phyloP scores from a whole-genome alignment of 53 echinoderm and acorn worm species.

The Antedon mediterranea region DNA sequence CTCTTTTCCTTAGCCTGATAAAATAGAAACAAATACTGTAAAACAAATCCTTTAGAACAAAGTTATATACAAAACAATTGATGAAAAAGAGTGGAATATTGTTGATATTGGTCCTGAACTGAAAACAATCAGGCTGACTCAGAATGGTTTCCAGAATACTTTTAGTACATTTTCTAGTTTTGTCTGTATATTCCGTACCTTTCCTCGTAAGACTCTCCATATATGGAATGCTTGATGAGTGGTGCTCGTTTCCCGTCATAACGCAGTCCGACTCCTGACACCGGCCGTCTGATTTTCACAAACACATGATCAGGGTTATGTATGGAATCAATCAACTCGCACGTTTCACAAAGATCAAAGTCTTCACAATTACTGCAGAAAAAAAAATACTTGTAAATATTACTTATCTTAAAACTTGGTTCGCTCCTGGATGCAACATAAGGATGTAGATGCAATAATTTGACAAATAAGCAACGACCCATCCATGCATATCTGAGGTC shows the following conservation, averaged over 20 bases:
- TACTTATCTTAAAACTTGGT: too few relatives aligned
- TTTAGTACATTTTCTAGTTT: too few relatives aligned
- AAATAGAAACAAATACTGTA: background rate
- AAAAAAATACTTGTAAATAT: background rate
- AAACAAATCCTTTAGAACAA: too few relatives aligned
- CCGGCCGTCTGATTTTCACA: constrained; percentile 69
- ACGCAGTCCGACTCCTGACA: constrained; percentile 32
- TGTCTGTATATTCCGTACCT: too few relatives aligned
- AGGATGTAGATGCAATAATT: background rate
- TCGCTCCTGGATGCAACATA: too few relatives aligned
- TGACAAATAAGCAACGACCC: background rate
- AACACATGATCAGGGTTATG: constrained; percentile 79
- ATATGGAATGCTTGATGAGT: constrained; percentile 49
- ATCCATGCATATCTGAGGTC: background rate
- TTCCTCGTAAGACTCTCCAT: constrained; percentile 2
- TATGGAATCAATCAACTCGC: constrained; percentile 33
- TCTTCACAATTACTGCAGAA: constrained; percentile 57
- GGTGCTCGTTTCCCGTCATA: constrained; percentile 38
- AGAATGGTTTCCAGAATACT: too few relatives aligned
- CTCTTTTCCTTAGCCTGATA: constrained; percentile 10
- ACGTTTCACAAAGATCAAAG: constrained; percentile 73
- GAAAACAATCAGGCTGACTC: too few relatives aligned
- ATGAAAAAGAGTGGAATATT: too few relatives aligned
- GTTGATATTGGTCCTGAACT: too few relatives aligned
- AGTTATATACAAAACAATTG: too few relatives aligned